A percentile compares a stretch with the other conserved stretches of the same genome.
phyloP scores from a whole-genome alignment of 2,113 vertebrate genomes.

The Probosciger aterrimus region DNA sequence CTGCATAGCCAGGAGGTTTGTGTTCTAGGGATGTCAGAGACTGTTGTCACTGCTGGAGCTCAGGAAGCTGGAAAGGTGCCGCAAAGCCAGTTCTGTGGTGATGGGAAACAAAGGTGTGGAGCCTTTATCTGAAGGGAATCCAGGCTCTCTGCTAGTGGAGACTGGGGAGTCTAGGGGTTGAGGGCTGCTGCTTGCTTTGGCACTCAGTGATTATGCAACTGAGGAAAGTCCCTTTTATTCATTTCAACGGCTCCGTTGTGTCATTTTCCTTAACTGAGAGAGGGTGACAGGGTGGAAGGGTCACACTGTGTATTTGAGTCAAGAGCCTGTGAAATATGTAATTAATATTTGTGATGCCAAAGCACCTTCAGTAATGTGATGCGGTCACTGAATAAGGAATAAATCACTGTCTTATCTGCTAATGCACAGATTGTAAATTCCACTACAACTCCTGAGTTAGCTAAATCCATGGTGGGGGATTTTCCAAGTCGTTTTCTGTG shows the following conservation, averaged over 20 bases:
- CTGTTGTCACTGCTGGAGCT: background rate
- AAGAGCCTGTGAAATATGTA: background rate
- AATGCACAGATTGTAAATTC: background rate
- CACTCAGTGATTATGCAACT: background rate
- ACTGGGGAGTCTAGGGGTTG: background rate
- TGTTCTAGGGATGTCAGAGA: background rate
- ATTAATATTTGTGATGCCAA: background rate
- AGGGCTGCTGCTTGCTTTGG: background rate
- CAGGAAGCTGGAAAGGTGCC: background rate
- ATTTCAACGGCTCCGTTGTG: background rate
- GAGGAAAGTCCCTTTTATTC: background rate
- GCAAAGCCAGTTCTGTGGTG: background rate
- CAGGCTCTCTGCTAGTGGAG: background rate
- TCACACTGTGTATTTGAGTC: background rate
- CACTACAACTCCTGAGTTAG: background rate
- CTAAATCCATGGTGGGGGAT: background rate
- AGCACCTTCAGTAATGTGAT: background rate
- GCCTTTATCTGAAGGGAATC: background rate
- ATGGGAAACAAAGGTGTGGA: background rate
- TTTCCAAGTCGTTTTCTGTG: background rate
- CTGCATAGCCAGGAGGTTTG: background rate
- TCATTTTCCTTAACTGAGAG: background rate
- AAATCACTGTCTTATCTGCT: background rate
- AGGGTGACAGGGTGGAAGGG: background rate
- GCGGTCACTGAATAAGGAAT: background rate